Evolutionary conservation across 2,113 vertebrate genomes (phyloP).

Genomic region (Bungarus multicinctus): DNA sequence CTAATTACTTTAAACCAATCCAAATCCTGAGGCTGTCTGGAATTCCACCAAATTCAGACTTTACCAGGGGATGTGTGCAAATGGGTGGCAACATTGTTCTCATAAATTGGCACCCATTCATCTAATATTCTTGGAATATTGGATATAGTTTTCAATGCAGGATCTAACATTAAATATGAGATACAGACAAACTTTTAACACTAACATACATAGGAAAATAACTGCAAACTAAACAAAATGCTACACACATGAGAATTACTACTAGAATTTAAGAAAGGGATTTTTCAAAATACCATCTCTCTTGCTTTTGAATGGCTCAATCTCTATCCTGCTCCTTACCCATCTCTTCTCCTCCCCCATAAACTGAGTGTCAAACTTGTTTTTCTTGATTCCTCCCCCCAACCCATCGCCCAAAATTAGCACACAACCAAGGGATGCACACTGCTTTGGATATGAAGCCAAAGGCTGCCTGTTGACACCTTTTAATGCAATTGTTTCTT

Average conservation of each 20-base stretch:
- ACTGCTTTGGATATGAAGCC: neutral
- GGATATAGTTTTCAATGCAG: neutral
- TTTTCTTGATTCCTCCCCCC: neutral
- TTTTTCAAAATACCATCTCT: neutral
- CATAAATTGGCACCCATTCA: neutral
- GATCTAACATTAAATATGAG: neutral
- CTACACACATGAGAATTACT: neutral
- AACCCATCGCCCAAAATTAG: neutral
- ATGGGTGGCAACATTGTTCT: neutral
- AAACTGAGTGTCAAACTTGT: neutral
- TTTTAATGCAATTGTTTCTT: neutral
- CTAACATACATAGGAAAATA: neutral
- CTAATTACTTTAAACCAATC: neutral
- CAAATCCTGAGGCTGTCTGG: neutral
- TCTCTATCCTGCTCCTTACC: neutral
- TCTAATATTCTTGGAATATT: neutral
- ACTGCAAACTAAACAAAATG: neutral
- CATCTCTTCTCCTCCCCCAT: neutral
- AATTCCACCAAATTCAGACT: neutral
- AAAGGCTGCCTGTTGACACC: neutral
- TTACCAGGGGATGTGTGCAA: neutral
- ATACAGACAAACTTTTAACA: neutral
- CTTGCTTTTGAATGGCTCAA: neutral
- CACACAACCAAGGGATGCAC: neutral
- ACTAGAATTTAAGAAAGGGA: neutral